Evolutionary conservation across 2,797 vertebrate genomes (phyloP).

Genomic region (Oreortyx pictus): DNA sequence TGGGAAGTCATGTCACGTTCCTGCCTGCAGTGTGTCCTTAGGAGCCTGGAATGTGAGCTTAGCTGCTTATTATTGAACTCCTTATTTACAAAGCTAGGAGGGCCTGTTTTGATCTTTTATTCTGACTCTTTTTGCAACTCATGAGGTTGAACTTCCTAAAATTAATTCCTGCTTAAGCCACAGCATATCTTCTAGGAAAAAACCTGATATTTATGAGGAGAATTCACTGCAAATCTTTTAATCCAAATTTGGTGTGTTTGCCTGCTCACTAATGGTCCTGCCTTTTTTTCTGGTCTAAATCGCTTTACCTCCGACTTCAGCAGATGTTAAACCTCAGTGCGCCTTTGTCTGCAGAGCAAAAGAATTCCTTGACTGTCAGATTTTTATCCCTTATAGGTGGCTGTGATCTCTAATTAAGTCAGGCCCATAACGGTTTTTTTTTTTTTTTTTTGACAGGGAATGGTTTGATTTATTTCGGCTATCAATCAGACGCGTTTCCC

Average conservation of each 20-base stretch:
- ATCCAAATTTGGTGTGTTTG: background rate
- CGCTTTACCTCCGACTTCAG: background rate
- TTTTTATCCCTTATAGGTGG: background rate
- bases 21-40: slow-evolving; percentile 45
- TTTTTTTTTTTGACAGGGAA: background rate
- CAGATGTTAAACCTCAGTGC: background rate
- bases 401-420: slow-evolving; percentile 7
- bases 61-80: slow-evolving; percentile 54
- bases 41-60: slow-evolving; percentile 58
- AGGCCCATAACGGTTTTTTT: background rate
- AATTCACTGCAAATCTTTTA: background rate
- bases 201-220: background rate
- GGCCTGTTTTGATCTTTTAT: slow-evolving; percentile 56
- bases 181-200: background rate
- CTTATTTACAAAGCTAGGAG: slow-evolving; percentile 53
- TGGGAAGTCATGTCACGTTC: slow-evolving; percentile 61
- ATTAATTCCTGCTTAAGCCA: slow-evolving; percentile 35
- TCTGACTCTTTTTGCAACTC: slow-evolving; percentile 2
- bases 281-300: background rate
- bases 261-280: background rate
- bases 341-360: background rate
- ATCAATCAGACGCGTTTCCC: background rate
- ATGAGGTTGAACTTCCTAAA: slow-evolving; percentile 7
- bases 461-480: slow-evolving; percentile 10
- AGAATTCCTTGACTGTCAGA: background rate